phyloP scores from a whole-genome alignment of 2,797 vertebrate species.

The Chiropotes sagulatus region DNA sequence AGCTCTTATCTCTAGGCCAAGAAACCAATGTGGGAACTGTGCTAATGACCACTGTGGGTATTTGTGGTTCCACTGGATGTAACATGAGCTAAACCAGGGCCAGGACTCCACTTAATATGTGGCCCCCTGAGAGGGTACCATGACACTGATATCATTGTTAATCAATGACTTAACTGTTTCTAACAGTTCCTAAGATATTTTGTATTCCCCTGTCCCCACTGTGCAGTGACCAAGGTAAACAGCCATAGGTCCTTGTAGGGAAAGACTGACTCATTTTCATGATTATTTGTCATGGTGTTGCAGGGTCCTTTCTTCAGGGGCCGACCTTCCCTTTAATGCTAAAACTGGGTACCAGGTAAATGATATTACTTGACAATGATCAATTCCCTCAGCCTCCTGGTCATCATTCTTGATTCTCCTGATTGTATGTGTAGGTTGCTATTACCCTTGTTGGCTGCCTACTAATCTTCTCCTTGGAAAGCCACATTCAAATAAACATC shows the following conservation, averaged over 20 bases:
- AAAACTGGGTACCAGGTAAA: not conserved
- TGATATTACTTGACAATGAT: not conserved
- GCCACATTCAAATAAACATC: not conserved
- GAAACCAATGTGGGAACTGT: not conserved
- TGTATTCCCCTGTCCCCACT: not conserved
- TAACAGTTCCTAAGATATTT: not conserved
- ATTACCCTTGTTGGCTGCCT: not conserved
- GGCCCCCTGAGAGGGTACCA: not conserved
- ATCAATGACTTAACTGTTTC: not conserved
- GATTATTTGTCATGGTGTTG: not conserved
- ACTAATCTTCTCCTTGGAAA: not conserved
- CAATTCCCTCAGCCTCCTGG: not conserved
- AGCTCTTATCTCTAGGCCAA: not conserved
- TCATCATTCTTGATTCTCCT: not conserved
- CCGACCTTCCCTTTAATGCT: not conserved
- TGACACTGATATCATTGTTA: too few relatives aligned
- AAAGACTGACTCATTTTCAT: not conserved
- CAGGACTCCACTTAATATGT: not conserved
- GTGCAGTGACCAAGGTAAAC: not conserved
- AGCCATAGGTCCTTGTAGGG: not conserved
- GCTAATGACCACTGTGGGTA: not conserved
- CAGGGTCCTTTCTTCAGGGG: not conserved
- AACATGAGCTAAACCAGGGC: not conserved
- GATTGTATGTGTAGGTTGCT: not conserved
- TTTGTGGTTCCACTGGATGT: not conserved